Evolutionary conservation across 2,888 invertebrate species (phyloP), one percentile per base, ranked within the genome.

Genomic region (Globia sparganii): DNA sequence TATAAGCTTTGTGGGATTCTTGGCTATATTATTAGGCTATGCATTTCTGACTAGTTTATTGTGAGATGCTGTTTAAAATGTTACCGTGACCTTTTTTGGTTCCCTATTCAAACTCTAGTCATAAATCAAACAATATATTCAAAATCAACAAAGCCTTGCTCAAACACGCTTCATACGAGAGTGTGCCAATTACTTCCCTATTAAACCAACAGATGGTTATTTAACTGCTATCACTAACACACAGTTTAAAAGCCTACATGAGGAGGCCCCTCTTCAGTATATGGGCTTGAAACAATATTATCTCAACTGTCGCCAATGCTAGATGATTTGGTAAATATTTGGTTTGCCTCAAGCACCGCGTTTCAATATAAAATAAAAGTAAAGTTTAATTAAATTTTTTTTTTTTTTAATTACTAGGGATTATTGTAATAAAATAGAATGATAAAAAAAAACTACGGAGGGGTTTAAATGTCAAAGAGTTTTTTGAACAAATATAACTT

Each of bases 201-300:
- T 70, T 70, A 79, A 43, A 78, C 37, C 6, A 72, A 70, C 61
- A 65, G 15, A 25, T 46, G 31, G 31, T 69, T 80, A 72, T 68
- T 71, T 58, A 68, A 64, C 43, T 31, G 46, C n/a, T 75, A 66
- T 81, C n/a, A 64, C 18, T 65, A 72, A 61, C 72, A 75, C 64
- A 56, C 80, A 64, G 40, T 74, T 59, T 75, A 76, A 76, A 81
- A 65, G 77, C 76, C 61, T 76, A 61, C 62, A 76, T 31, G 43
- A 76, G 69, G 25, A 58, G 21, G n/a, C 13, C 11, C 13, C 64
- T 40, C 46, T 81, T 40, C 0, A 58, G 15, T 40, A 21, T 28
- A 59, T 31, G 34, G n/a, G 71, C 28, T 68, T 74, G 49, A 43
- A 83, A 66, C 58, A 84, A 85, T 85, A 86, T 83, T 86, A 75